phyloP scores from a whole-genome alignment of 1,140 invertebrate species.

The Goniozus legneri region DNA sequence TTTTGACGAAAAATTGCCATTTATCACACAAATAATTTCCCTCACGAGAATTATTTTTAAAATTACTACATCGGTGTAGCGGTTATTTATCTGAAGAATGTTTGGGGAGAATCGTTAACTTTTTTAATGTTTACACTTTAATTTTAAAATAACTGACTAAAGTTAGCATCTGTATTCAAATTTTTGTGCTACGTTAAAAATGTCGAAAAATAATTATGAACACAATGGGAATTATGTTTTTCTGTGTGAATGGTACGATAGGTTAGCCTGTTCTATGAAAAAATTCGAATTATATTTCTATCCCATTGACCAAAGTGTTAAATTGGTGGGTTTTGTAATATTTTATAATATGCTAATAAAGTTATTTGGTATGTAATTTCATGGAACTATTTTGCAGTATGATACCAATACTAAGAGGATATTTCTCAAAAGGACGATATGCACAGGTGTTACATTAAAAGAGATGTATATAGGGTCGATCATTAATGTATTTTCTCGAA shows the following conservation, averaged over 20 bases:
- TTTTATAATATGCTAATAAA: neutral
- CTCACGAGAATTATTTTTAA: no score
- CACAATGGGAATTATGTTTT: slow-evolving; percentile 54
- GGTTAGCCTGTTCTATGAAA: slow-evolving; percentile 65
- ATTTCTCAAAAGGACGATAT: slow-evolving; percentile 73
- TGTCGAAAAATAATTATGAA: no score
- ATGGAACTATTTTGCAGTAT: slow-evolving; percentile 65
- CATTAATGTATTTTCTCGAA: slow-evolving; percentile 72
- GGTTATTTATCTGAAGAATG: no score
- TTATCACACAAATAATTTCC: no score
- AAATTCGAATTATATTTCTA: slow-evolving; percentile 75
- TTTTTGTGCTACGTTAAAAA: no score
- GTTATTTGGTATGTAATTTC: neutral
- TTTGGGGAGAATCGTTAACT: no score
- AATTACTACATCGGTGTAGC: no score
- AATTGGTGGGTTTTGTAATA: slow-evolving; percentile 60
- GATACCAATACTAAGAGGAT: slow-evolving; percentile 71
- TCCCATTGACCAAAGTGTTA: slow-evolving; percentile 69
- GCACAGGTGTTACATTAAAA: slow-evolving; percentile 63
- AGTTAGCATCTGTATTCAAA: no score
- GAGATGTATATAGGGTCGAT: slow-evolving; percentile 76
- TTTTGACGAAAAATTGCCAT: no score
- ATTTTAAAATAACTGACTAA: no score
- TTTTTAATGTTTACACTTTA: no score
- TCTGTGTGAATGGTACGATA: slow-evolving; percentile 80